Evolutionary conservation across 2,797 vertebrate species (phyloP).

Genomic region (Hylomyscus alleni): DNA sequence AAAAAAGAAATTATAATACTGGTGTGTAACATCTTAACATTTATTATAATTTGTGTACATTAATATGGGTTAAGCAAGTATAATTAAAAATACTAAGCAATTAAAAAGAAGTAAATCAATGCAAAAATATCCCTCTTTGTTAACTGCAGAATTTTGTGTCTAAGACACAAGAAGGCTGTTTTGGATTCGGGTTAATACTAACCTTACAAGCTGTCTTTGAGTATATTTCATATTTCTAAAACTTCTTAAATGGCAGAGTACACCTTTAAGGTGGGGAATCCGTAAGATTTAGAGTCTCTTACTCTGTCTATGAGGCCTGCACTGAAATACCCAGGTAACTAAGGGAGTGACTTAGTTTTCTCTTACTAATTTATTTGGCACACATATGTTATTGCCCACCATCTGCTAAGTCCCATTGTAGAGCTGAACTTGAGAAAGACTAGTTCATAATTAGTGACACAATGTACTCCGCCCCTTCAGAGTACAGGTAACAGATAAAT

Average conservation of each 20-base stretch:
- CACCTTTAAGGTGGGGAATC: not conserved
- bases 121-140: conserved; percentile 14
- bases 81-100: conserved; percentile 67
- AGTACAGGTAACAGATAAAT: not conserved
- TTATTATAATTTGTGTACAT: conserved; percentile 74
- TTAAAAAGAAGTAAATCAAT: conserved; percentile 65
- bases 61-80: conserved; percentile 63
- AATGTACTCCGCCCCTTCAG: not conserved
- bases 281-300: not conserved
- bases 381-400: not conserved
- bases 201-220: conserved; percentile 5
- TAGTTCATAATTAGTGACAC: not conserved
- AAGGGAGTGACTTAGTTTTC: not conserved
- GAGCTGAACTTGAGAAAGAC: not conserved
- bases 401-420: not conserved
- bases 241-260: not conserved
- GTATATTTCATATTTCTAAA: conserved; percentile 12
- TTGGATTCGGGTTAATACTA: conserved; percentile 9
- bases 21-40: conserved; percentile 66
- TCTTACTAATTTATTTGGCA: not conserved
- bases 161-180: conserved; percentile 34
- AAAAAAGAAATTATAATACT: not conserved
- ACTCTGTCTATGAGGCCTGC: not conserved
- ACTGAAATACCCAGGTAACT: not conserved
- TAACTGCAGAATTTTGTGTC: conserved; percentile 30